These are phyloP conservation scores for Pimpla rufipes DNA, from an alignment of 2,888 invertebrate genomes.

Conservation along the genomic window DNA sequence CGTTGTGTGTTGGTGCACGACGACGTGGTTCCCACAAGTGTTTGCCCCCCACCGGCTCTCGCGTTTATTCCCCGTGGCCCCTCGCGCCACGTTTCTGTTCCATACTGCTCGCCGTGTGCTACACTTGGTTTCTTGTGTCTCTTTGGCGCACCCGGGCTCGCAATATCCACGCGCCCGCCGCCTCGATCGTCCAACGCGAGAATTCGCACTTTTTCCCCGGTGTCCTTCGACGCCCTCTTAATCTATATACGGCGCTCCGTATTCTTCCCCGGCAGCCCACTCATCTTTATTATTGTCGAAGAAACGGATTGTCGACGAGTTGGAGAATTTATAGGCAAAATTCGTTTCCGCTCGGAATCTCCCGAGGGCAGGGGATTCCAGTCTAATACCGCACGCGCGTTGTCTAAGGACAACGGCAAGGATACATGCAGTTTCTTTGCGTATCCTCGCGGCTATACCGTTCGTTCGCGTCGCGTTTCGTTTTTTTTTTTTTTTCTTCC, in stretches of 20 bases:
- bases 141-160: slow-evolving; percentile 5
- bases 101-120: slow-evolving; percentile 73
- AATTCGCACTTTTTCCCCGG: slow-evolving; percentile 35
- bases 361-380: neutral
- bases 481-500: neutral
- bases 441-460: slow-evolving; percentile 16
- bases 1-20: slow-evolving; percentile 81
- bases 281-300: neutral
- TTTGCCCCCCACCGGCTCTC: slow-evolving; percentile 71
- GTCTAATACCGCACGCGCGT: neutral
- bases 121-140: slow-evolving; percentile 78
- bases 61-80: slow-evolving; percentile 30
- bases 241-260: neutral
- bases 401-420: slow-evolving; percentile 14
- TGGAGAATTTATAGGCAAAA: slow-evolving; percentile 2
- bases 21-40: slow-evolving; percentile 83
- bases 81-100: slow-evolving; percentile 22
- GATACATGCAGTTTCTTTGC: slow-evolving; percentile 1
- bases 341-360: neutral
- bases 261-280: neutral
- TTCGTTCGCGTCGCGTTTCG: neutral
- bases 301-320: slow-evolving; percentile 9
- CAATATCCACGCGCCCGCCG: neutral
- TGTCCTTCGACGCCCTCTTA: slow-evolving; percentile 24
- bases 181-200: slow-evolving; percentile 10